These are phyloP conservation scores for Danio tinwini DNA, from an alignment of 2,797 vertebrate species.

Conservation along the genomic window DNA sequence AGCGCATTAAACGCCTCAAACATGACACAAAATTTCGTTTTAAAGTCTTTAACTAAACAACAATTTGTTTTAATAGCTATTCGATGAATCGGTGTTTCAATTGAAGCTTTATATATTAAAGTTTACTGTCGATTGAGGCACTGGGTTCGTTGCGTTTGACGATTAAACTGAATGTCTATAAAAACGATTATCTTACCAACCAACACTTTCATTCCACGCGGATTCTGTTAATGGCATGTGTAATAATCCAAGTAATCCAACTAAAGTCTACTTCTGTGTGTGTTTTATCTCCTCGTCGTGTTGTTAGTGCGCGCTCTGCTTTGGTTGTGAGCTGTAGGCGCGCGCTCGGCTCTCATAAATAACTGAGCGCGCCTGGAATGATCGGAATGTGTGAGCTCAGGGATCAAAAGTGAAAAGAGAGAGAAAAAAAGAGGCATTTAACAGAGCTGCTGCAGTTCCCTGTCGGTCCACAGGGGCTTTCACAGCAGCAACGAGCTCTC, in stretches of 20 bases:
- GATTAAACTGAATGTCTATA: not conserved
- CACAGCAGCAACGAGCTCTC: not conserved
- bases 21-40: not conserved
- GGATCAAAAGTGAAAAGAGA: conserved; percentile 82
- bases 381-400: conserved; percentile 86
- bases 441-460: conserved; percentile 3
- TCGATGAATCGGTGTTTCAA: not conserved
- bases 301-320: conserved; percentile 38
- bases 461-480: not conserved
- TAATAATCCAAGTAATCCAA: conserved; percentile 19
- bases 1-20: not conserved
- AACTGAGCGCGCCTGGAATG: conserved; percentile 85
- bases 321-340: conserved; percentile 66
- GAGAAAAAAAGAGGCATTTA: conserved; percentile 39
- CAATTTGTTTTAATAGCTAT: not conserved
- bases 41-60: not conserved
- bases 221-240: conserved; percentile 34
- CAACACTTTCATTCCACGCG: conserved; percentile 61
- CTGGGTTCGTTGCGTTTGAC: not conserved
- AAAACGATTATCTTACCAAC: conserved; percentile 58
- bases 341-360: conserved; percentile 72
- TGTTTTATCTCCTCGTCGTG: conserved; percentile 32
- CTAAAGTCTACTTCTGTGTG: not conserved
- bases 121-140: not conserved
- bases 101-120: not conserved